These are phyloP conservation scores for Scytalopus superciliaris DNA, from an alignment of 2,113 vertebrate genomes.

Conservation along the genomic window DNA sequence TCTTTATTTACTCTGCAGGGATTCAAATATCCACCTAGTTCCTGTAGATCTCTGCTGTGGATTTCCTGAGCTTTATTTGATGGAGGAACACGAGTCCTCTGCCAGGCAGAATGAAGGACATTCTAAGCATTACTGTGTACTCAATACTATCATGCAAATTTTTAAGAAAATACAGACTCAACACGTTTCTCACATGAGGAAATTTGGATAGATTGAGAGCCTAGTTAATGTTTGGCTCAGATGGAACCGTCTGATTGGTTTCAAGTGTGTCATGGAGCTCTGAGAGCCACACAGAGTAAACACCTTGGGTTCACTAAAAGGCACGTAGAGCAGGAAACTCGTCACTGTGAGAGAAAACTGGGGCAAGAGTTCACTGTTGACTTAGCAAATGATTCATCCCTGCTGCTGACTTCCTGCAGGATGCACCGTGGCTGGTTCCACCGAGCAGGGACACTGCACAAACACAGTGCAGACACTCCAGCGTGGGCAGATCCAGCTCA, in stretches of 20 bases:
- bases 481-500: neutral
- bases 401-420: neutral
- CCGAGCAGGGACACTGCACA: neutral
- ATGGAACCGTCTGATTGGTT: neutral
- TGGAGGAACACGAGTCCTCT: neutral
- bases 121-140: neutral
- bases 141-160: neutral
- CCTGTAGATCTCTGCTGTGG: neutral
- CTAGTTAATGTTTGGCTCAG: constrained; percentile 3
- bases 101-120: neutral
- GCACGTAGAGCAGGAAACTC: neutral
- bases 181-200: neutral
- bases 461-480: neutral
- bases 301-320: neutral
- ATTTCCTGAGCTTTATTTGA: neutral
- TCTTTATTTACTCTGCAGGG: neutral
- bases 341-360: neutral
- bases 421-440: neutral
- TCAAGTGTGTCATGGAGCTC: neutral
- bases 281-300: neutral
- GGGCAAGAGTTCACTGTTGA: neutral
- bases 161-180: neutral
- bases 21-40: neutral
- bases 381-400: neutral
- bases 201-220: neutral